Conservation (phyloP, 2,888 invertebrate genomes). For the Spisula solida region DNA sequence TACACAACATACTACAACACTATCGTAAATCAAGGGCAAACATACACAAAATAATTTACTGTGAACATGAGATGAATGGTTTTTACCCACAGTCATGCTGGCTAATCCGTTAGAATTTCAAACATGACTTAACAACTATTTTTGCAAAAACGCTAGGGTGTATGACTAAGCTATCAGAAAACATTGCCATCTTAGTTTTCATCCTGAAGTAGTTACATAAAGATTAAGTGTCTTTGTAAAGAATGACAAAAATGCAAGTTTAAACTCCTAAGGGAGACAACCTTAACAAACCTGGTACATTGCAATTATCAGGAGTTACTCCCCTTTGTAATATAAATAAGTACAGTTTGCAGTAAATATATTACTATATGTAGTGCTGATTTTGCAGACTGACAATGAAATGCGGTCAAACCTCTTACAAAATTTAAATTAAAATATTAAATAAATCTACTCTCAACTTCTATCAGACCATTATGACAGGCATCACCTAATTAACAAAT, state of each 20-base stretch:
- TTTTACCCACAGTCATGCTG: background rate
- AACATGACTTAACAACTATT: conserved; percentile 12
- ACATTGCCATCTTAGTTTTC: background rate
- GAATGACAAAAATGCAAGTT: conserved; percentile 5
- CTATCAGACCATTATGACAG: no score
- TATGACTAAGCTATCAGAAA: background rate
- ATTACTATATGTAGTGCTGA: no score
- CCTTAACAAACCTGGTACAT: background rate
- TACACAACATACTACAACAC: no score
- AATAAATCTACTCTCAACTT: no score
- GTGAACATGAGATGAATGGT: background rate
- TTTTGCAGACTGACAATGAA: no score
- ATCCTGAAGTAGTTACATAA: background rate
- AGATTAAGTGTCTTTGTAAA: background rate
- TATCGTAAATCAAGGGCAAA: background rate
- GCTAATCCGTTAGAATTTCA: background rate
- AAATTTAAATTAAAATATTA: no score
- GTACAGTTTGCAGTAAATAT: background rate
- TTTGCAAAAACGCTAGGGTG: background rate
- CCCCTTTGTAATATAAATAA: background rate
- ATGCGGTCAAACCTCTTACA: no score
- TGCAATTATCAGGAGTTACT: background rate
- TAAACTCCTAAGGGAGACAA: background rate
- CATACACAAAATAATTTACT: background rate
- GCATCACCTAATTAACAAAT: no score